phyloP scores from a whole-genome alignment of 2,888 invertebrate species.

The Zygothrica quintamaculata region DNA sequence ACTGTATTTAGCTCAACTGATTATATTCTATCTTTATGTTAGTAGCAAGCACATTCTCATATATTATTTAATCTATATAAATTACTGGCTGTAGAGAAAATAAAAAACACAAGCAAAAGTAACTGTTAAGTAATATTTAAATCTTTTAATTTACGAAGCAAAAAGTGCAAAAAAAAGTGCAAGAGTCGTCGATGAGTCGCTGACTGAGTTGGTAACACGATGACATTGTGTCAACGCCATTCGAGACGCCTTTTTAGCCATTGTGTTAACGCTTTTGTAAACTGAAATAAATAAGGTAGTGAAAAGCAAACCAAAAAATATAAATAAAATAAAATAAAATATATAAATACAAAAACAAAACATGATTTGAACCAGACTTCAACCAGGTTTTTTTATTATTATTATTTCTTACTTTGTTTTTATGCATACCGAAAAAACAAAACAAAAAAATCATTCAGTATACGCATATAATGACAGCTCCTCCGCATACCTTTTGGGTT shows the following conservation, averaged over 20 bases:
- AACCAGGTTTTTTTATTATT: slow-evolving; percentile 20
- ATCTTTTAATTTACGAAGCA: slow-evolving; percentile 53
- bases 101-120: background rate
- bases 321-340: slow-evolving; percentile 4
- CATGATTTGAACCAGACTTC: slow-evolving; percentile 27
- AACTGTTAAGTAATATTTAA: slow-evolving; percentile 31
- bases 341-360: slow-evolving; percentile 26
- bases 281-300: slow-evolving; percentile 46
- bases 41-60: too few species aligned
- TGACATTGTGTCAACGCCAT: slow-evolving; percentile 53
- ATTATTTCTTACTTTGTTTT: slow-evolving; percentile 14
- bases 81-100: slow-evolving; percentile 5
- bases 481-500: slow-evolving; percentile 42
- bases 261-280: slow-evolving; percentile 45
- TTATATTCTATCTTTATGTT: too few species aligned
- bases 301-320: slow-evolving; percentile 24
- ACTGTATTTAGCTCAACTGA: too few species aligned
- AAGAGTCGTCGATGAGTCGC: slow-evolving; percentile 16
- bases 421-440: slow-evolving; percentile 24
- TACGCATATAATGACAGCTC: slow-evolving; percentile 45
- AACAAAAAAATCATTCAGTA: too few species aligned
- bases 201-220: slow-evolving; percentile 14
- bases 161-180: slow-evolving; percentile 28
- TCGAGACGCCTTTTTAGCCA: slow-evolving; percentile 28
- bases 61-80: slow-evolving; percentile 1